Evolutionary conservation across 2,113 vertebrate species (phyloP).

Genomic region (Agapornis roseicollis): DNA sequence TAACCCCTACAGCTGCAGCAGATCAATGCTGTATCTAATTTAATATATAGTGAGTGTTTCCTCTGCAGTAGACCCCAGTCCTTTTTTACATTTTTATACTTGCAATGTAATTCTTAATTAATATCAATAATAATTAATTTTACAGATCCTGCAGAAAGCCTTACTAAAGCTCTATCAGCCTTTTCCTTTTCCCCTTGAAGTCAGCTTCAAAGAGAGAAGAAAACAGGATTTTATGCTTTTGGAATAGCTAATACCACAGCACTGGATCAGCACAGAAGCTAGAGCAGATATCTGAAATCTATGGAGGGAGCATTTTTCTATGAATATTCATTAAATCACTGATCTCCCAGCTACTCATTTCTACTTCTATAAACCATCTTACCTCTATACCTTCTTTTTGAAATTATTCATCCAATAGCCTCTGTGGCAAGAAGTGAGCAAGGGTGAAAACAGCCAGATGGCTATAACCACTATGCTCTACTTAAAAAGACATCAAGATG

Average conservation of each 20-base stretch:
- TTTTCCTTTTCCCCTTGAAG: background rate
- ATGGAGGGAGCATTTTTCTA: background rate
- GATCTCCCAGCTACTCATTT: background rate
- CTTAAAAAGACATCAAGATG: background rate
- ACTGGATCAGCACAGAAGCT: background rate
- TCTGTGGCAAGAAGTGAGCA: background rate
- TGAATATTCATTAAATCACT: background rate
- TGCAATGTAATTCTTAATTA: background rate
- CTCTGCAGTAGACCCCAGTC: background rate
- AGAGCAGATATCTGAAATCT: background rate
- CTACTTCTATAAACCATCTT: background rate
- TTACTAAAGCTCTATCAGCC: background rate
- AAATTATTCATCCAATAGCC: background rate
- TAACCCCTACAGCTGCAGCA: background rate
- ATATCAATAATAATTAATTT: background rate
- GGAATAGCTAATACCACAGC: background rate
- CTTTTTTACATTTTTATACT: background rate
- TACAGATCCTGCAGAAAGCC: background rate
- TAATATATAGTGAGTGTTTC: background rate
- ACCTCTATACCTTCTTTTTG: background rate
- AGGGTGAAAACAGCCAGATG: background rate
- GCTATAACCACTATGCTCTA: background rate
- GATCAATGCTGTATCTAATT: background rate
- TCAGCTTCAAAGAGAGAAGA: constrained; percentile 27
- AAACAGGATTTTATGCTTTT: constrained; percentile 26